A percentile compares a stretch with the other conserved stretches of the same genome.
Conservation (phyloP, 2,797 vertebrate genomes). For the Buceros bicornis region DNA sequence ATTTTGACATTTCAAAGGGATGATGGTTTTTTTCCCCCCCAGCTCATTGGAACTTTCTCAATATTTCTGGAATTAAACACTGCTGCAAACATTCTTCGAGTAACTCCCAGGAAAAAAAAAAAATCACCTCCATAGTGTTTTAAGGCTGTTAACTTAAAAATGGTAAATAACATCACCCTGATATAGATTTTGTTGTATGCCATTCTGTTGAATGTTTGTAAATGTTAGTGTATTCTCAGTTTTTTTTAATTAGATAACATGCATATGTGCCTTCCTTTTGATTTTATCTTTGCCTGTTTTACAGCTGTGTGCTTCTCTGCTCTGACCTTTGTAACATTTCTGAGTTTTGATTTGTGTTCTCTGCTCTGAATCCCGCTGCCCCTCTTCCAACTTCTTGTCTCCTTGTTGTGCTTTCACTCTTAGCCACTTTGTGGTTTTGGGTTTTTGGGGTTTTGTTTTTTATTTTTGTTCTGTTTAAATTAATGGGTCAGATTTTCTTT, state of each 20-base stretch:
- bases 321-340: neutral
- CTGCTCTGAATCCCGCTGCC: neutral
- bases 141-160: neutral
- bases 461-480: neutral
- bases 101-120: neutral
- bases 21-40: too few relatives aligned
- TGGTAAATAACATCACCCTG: neutral
- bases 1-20: neutral
- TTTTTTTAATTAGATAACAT: neutral
- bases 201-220: neutral
- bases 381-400: neutral
- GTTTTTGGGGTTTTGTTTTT: neutral
- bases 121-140: accelerated
- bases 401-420: neutral
- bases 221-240: neutral
- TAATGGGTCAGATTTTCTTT: neutral
- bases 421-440: neutral
- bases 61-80: neutral
- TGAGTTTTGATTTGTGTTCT: neutral
- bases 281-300: neutral
- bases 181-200: neutral
- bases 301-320: neutral
- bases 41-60: neutral
- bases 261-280: neutral
- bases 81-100: neutral